Base-by-base conservation (phyloP, 2,888 invertebrate species). In the Rhagophthalmus giganteus region DNA sequence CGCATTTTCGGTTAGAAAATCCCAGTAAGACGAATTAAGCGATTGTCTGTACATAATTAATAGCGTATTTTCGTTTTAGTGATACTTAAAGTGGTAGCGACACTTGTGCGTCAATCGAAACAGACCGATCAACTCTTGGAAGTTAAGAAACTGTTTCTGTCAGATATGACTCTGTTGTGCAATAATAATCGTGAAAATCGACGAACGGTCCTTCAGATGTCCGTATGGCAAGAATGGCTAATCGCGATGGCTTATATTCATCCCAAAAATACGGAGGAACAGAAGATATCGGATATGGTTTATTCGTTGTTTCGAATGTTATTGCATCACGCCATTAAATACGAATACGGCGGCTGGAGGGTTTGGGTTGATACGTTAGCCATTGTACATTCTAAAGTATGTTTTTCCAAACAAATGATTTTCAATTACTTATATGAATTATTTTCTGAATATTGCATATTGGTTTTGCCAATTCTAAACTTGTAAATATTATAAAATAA, bases 341-440 rank as follows among this genome's bases (percentile, higher is more conserved):
- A 94, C 68, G 99, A 99, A 75, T 99, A 96, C 69, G 99, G 99
- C 2, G 99, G 99, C 9, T 99, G 99, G 99, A 79, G 99, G 53
- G 99, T 99, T 10, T 99, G 99, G 99, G 98, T 99, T 2, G 99
- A 99, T 72, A 99, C 99, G 0, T 76, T 99, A 52, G 98, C 99
- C 30, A 99, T 99, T 67, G 94, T 99, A 1, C 99, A 99, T 77
- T 98, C 98, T 1, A 98, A 98, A 84, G 97, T 93, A 71, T 70
- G 68, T 41, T 9, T 7, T 9, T 40, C 26, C 1, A 2, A 28
- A 28, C 5, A 13, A 38, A 8, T 25, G 4, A 11, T 9, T 27
- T 10, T 3, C 27, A 5, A 27, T 8, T 3, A 27, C 5, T 3
- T 27, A 8, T 27, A 27, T 5, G 7, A 20, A 20, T 5, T 20